phyloP scores from a whole-genome alignment of 2,113 vertebrate species.

The Pyxicephalus adspersus region DNA sequence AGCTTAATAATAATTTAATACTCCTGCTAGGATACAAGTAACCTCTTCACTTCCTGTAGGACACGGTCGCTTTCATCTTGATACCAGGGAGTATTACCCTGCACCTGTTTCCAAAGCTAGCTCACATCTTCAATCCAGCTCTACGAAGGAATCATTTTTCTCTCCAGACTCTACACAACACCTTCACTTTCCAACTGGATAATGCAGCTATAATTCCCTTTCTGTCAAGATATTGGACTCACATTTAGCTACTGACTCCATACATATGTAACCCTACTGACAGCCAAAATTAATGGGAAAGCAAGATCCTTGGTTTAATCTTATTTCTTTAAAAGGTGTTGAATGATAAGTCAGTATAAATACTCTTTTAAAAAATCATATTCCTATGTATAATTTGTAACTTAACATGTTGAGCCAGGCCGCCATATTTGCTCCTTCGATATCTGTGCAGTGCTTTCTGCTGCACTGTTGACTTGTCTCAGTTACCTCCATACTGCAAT shows the following conservation, averaged over 20 bases:
- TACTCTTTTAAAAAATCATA: no score
- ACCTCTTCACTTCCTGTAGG: neutral
- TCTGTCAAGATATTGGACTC: neutral
- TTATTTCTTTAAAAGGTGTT: no score
- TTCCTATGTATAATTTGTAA: neutral
- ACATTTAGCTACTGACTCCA: neutral
- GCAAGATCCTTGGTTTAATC: no score
- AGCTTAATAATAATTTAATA: neutral
- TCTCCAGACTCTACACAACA: neutral
- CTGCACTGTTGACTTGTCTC: no score
- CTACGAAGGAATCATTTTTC: neutral
- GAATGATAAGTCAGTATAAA: no score
- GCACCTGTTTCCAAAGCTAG: constrained; percentile 5
- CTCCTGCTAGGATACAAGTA: neutral
- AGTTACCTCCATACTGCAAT: no score
- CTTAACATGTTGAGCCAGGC: neutral
- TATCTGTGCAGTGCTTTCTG: no score
- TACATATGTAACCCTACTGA: neutral
- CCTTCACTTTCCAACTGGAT: neutral
- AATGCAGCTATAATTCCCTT: neutral
- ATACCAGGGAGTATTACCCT: neutral
- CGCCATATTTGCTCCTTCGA: no score
- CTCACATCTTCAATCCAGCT: neutral
- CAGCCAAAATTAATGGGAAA: no score
- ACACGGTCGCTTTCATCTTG: neutral